Base-by-base conservation (phyloP, 1,140 invertebrate species). In the Neodiprion lecontei region DNA sequence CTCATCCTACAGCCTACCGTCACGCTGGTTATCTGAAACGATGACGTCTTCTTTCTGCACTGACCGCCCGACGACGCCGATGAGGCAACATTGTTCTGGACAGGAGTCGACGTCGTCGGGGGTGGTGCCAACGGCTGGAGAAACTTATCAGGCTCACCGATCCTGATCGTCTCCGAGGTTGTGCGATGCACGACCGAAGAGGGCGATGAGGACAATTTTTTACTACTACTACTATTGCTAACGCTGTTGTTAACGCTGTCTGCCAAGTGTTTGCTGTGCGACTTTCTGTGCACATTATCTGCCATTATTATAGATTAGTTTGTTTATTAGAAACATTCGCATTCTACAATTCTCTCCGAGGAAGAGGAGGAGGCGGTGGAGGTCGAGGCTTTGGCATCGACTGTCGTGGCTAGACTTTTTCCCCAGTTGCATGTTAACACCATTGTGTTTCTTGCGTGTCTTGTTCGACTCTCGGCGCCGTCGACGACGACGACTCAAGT, bases 11-110 rank as follows among this genome's bases (percentile, higher is more conserved):
- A 93, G 79, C 93, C 93, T 78, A 95, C 93, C 76, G 94, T 96
- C 75, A 97, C 93, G 84, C 94, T 95, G 10, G 96, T 98, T 83
- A 98, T 97, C 90, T 97, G 96, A 90, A 98, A 98, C 72, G 96
- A 97, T 83, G 94, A 95, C 83, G 92, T 95, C 90, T 95, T 95
- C 90, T 95, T 95, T 82, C 91, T 83, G 76, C 84, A 85, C 79
- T 88, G 86, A 74, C 79, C 80, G 11, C 76, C 79, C n/a, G 65
- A 53, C 17, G 78, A 70, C 68, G 74, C 53, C 17, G 61, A 72
- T 67, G 74, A 28, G 74, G 61, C 68, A 28, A 74, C 78, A 72
- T 78, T 82, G 69, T 76, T 81, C 73, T 74, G 66, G 66, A 74
- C 72, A 69, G 74, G 65, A 47, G 77, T 75, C 12, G 70, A 73